Evolutionary conservation across 2,113 vertebrate species (phyloP), one percentile per base, ranked within the genome.

Genomic region (Rhinogobius similis): DNA sequence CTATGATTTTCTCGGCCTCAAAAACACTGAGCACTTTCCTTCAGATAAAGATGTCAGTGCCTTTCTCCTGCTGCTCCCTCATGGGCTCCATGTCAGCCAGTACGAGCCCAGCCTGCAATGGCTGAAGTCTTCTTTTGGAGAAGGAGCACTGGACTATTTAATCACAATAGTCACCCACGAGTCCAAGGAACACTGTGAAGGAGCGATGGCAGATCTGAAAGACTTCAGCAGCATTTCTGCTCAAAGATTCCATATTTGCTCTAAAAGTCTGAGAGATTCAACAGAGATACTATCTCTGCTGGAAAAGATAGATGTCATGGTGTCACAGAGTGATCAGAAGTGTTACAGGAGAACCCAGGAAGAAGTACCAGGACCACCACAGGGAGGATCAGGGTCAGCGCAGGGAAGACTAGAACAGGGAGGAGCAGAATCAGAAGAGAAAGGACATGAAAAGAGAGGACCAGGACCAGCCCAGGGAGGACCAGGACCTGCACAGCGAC

Each of bases 51-150:
- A 0, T 5, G 21, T 10, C 20, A 10, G 70, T 21, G 79, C 56
- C 39, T 82, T 82, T 76, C 24, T 85, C 55, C 27, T 85, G 26
- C 24, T 85, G 44, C 1, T 85, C 29, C 43, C 70, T 72, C 27
- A 77, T 65, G 62, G 68, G 18, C 71, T 1, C 21, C 76, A 79
- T n/a, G 24, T 0, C 65, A 43, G 1, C 58, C 65, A 72, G 12
- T 80, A 82, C 61, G 65, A 2, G 4, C 26, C 44, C 26, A 65
- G 71, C 65, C 23, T 75, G 18, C 62, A 65, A 14, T 67, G 65
- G 68, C 68, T 85, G 32, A 70, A 79, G 52, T 62, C 36, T 3
- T 0, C 20, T 7, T 82, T 82, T n/a, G 76, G 79, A 9, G 58
- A 77, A 70, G 38, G 1, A 65, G 46, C 20, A 0, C 24, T 70